These are phyloP conservation scores for Drosophila leontia DNA, from an alignment of 1,140 invertebrate genomes.

Conservation along the genomic window DNA sequence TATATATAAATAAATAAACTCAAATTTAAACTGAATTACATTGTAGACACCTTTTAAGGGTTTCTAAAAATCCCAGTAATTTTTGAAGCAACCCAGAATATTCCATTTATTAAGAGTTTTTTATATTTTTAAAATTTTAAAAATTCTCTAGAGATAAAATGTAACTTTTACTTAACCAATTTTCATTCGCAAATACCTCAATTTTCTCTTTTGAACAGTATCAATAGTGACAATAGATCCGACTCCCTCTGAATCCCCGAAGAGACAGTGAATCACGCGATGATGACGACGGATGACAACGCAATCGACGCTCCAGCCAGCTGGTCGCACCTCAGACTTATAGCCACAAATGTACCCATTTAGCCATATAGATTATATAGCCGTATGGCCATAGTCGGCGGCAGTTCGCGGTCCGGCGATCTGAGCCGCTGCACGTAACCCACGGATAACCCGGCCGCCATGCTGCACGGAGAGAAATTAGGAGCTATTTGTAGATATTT, in stretches of 20 bases:
- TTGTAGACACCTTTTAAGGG: no score
- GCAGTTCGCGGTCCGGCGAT: constrained; percentile 13
- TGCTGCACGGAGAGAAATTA: neutral
- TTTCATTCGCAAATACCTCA: constrained; percentile 1
- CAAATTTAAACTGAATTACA: no score
- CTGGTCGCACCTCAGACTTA: constrained; percentile 11
- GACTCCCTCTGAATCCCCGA: constrained; percentile 11
- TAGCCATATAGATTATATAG: constrained; percentile 10
- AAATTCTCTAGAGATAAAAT: neutral
- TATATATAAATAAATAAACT: no score
- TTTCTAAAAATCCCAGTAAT: no score
- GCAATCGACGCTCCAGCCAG: constrained; percentile 13
- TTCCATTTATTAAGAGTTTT: no score
- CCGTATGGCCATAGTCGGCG: constrained; percentile 11
- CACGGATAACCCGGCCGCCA: constrained; percentile 21
- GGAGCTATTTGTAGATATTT: neutral
- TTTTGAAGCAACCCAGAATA: no score
- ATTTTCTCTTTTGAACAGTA: neutral
- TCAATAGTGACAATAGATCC: constrained; percentile 9
- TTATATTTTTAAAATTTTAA: no score
- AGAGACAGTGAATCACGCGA: constrained; percentile 43
- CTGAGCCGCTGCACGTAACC: constrained; percentile 62
- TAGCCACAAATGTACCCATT: constrained; percentile 2
- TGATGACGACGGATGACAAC: constrained; percentile 30
- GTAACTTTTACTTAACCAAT: no score